Evolutionary conservation across 2,797 vertebrate species (phyloP).

Genomic region (Odontamblyopus lacepedii): DNA sequence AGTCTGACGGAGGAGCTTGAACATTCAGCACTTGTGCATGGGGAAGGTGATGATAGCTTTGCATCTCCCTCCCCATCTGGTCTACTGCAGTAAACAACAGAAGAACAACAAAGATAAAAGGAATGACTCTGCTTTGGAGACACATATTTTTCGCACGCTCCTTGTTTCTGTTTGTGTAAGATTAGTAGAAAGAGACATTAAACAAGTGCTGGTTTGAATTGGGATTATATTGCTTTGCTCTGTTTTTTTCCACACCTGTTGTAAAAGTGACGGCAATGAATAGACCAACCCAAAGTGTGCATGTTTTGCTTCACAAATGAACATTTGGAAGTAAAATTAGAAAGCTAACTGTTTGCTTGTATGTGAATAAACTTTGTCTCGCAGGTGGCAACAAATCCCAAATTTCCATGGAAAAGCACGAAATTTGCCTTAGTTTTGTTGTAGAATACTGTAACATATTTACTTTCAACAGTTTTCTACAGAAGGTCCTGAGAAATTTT

Average conservation of each 20-base stretch:
- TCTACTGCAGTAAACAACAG: constrained; percentile 20
- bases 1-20: not conserved
- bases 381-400: not conserved
- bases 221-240: not conserved
- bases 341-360: not conserved
- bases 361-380: not conserved
- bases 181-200: constrained; percentile 2
- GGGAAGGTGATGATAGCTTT: constrained; percentile 7
- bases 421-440: not conserved
- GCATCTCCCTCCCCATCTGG: constrained; percentile 28
- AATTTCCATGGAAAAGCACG: not conserved
- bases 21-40: not conserved
- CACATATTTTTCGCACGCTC: not conserved
- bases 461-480: not conserved
- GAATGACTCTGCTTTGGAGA: constrained; percentile 9
- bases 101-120: constrained; percentile 17
- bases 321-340: not conserved
- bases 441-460: not conserved
- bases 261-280: not conserved
- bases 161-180: constrained; percentile 3
- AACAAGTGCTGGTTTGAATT: constrained; percentile 2
- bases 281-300: not conserved
- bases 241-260: not conserved
- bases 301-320: not conserved
- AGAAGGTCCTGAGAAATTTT: too few species aligned